Evolutionary conservation across 2,113 vertebrate genomes (phyloP).

Genomic region (Triplophysa rosa): DNA sequence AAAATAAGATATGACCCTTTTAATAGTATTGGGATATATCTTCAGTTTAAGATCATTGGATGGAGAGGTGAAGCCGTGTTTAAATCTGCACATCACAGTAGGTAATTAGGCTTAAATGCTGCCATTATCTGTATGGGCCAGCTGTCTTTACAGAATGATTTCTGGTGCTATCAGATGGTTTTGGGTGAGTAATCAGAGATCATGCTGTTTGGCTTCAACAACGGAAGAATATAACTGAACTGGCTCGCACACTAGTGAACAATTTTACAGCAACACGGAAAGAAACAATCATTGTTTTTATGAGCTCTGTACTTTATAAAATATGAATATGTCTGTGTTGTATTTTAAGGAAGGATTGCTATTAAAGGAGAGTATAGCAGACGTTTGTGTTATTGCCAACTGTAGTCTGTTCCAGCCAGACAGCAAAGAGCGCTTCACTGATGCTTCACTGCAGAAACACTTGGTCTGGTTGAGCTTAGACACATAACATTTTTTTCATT

Average conservation of each 20-base stretch:
- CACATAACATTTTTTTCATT: too few species aligned
- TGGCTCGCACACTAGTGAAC: background rate
- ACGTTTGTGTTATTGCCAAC: background rate
- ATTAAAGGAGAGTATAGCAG: too few species aligned
- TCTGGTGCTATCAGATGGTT: slow-evolving; percentile 36
- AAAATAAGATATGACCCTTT: background rate
- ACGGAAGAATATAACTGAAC: slow-evolving; percentile 1
- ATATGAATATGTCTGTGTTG: too few species aligned
- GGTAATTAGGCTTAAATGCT: slow-evolving; percentile 35
- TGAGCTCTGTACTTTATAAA: too few species aligned
- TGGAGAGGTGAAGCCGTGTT: slow-evolving; percentile 11
- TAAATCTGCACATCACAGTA: slow-evolving; percentile 28
- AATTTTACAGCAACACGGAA: background rate
- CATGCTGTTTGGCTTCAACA: slow-evolving; percentile 34
- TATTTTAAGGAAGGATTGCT: too few species aligned
- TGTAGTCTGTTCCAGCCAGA: background rate
- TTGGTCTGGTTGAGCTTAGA: too few species aligned
- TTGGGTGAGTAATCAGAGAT: slow-evolving; percentile 38
- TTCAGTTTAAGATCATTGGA: slow-evolving; percentile 9
- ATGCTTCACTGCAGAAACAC: too few species aligned
- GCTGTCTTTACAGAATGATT: slow-evolving; percentile 38
- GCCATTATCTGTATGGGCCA: slow-evolving; percentile 40
- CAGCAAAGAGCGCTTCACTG: background rate
- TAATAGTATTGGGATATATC: background rate
- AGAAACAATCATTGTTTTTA: background rate